Percentiles rank a stretch among this genome's conserved stretches.
phyloP scores from a whole-genome alignment of 2,113 vertebrate genomes.

The Fregata magnificens region DNA sequence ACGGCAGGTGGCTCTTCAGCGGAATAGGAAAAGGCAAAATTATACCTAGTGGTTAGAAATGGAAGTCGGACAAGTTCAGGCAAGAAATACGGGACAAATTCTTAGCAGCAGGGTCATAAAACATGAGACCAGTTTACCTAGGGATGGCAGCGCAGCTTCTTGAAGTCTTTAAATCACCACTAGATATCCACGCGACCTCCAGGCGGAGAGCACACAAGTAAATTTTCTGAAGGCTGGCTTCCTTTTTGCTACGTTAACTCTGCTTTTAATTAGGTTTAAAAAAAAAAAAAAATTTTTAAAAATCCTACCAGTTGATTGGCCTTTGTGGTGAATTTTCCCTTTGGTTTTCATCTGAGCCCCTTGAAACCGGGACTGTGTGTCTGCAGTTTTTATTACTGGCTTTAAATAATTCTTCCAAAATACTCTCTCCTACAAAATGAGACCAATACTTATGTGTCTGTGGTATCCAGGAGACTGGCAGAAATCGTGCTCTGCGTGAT shows the following conservation, averaged over 20 bases:
- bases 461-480: constrained; percentile 64
- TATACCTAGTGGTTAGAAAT: background rate
- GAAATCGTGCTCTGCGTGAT: constrained; percentile 11
- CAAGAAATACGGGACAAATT: background rate
- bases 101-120: background rate
- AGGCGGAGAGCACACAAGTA: background rate
- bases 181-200: background rate
- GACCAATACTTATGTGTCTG: background rate
- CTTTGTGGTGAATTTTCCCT: background rate
- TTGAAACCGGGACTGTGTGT: background rate
- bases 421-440: background rate
- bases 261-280: background rate
- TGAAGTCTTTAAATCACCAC: background rate
- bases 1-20: background rate
- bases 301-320: background rate
- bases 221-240: background rate
- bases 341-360: background rate
- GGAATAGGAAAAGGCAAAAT: background rate
- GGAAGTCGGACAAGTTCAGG: background rate
- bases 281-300: background rate
- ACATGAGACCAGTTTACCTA: background rate
- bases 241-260: background rate
- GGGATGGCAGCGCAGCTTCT: background rate
- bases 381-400: background rate
- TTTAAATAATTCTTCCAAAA: constrained; percentile 25